Evolutionary conservation across 2,888 invertebrate species (phyloP).

Genomic region (Tachina fera): DNA sequence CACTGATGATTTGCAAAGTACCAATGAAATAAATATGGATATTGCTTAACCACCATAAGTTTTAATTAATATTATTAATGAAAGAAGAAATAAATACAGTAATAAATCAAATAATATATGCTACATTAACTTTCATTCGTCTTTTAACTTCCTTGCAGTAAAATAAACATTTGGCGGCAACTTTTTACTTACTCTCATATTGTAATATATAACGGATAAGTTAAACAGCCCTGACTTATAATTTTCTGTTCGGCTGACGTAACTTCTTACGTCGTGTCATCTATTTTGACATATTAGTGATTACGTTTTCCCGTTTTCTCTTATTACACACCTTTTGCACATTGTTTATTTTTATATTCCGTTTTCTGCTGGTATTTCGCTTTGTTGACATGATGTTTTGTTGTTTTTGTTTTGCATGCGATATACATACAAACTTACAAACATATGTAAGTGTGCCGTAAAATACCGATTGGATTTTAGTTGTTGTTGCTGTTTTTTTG

Average conservation of each 20-base stretch:
- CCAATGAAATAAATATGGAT: too few relatives aligned
- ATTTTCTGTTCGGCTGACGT: not conserved
- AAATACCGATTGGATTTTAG: constrained; percentile 50
- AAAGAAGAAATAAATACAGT: too few relatives aligned
- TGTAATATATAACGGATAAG: not conserved
- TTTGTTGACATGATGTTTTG: constrained; percentile 63
- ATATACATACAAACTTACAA: not conserved
- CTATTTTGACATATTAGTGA: not conserved
- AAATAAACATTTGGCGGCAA: not conserved
- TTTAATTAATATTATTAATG: too few relatives aligned
- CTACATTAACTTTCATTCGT: too few relatives aligned
- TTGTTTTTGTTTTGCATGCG: constrained; percentile 41
- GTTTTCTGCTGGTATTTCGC: constrained; percentile 67
- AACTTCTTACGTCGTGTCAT: not conserved
- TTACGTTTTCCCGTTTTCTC: not conserved
- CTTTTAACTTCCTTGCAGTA: too few relatives aligned
- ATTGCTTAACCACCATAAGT: too few relatives aligned
- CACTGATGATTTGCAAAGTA: too few relatives aligned
- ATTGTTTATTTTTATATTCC: constrained; percentile 60
- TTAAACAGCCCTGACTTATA: constrained; percentile 21
- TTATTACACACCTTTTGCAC: not conserved
- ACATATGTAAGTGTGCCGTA: not conserved
- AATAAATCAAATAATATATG: too few relatives aligned
- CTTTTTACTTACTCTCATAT: not conserved
- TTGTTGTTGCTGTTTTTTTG: constrained; percentile 33